Evolutionary conservation across 2,113 vertebrate genomes (phyloP).

Genomic region (Heterochromis multidens): DNA sequence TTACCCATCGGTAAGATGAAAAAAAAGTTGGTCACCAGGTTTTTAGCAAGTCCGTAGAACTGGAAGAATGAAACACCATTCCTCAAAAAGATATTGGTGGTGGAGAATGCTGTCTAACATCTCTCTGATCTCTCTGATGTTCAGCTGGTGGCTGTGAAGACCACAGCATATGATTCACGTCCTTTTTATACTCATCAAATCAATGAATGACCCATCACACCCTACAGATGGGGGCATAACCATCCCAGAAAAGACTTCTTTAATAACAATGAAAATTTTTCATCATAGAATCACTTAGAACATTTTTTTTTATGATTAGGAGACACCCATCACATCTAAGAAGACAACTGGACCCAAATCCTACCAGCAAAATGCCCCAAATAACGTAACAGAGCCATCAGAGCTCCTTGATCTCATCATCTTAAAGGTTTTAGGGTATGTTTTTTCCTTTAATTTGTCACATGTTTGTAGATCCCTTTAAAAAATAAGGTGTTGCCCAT

Average conservation of each 20-base stretch:
- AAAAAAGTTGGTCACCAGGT: neutral
- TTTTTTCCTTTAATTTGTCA: neutral
- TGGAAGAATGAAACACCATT: neutral
- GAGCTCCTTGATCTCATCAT: fast-evolving
- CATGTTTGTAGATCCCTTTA: neutral
- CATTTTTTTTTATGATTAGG: neutral
- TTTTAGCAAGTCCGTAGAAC: neutral
- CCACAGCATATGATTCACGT: neutral
- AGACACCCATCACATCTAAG: neutral
- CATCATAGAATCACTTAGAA: neutral
- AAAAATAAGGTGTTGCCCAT: neutral
- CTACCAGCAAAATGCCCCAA: neutral
- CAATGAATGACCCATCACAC: neutral
- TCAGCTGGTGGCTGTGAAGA: neutral
- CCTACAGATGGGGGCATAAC: neutral
- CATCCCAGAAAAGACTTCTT: neutral
- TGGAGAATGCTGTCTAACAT: neutral
- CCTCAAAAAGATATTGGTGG: neutral
- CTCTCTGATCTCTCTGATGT: neutral
- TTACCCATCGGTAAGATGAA: neutral
- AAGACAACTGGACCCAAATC: neutral
- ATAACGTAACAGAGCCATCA: neutral
- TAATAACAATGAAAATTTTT: neutral
- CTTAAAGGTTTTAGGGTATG: neutral
- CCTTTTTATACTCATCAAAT: neutral